Conservation (phyloP, 2,888 invertebrate genomes). For the Ochropacha duplaris region DNA sequence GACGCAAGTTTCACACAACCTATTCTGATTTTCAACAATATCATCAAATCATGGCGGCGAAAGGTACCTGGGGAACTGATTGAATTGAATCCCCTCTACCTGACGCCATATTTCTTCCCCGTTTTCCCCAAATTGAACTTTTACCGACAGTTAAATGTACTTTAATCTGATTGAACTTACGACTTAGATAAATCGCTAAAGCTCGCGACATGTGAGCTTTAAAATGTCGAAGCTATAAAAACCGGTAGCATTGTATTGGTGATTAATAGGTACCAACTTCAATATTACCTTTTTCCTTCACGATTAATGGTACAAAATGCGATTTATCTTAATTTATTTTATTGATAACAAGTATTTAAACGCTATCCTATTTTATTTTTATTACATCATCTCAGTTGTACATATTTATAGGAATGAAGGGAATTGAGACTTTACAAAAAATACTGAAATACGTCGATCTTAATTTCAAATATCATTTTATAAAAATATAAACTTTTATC, state of each 20-base stretch:
- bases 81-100: constrained; percentile 77
- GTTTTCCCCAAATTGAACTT: constrained; percentile 76
- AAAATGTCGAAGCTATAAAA: constrained; percentile 18
- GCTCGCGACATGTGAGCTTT: constrained; percentile 34
- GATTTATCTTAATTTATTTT: not conserved
- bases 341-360: too few relatives aligned
- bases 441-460: too few relatives aligned
- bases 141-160: constrained; percentile 78
- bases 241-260: constrained; percentile 20
- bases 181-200: constrained; percentile 70
- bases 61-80: constrained; percentile 76
- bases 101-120: constrained; percentile 73
- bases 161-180: constrained; percentile 80
- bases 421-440: too few relatives aligned
- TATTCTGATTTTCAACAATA: constrained; percentile 79
- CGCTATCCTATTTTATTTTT: too few relatives aligned
- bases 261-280: constrained; percentile 28
- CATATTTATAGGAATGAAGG: too few relatives aligned
- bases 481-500: too few relatives aligned
- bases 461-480: too few relatives aligned
- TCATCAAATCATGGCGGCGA: constrained; percentile 74
- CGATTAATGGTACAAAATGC: not conserved
- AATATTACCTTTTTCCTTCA: not conserved
- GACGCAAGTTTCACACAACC: constrained; percentile 55
- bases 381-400: too few relatives aligned